These are phyloP conservation scores for Rapana venosa DNA, from an alignment of 2,888 invertebrate species.

Conservation along the genomic window DNA sequence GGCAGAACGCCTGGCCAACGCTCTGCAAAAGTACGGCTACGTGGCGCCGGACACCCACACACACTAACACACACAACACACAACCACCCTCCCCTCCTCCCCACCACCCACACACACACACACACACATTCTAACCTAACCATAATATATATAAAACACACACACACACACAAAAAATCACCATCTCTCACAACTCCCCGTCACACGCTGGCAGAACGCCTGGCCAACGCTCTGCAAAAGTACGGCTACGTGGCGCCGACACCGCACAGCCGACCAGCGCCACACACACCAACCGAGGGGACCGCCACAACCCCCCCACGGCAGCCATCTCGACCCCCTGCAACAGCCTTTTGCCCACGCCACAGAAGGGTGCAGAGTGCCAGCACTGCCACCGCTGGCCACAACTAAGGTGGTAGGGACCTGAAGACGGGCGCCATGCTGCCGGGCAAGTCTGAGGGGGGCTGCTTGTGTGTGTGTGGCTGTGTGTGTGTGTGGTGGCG, in stretches of 20 bases:
- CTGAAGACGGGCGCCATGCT: neutral
- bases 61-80: no score
- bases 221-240: constrained; percentile 65
- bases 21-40: constrained; percentile 64
- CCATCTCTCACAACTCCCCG: no score
- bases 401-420: neutral
- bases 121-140: no score
- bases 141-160: no score
- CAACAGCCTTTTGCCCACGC: no score
- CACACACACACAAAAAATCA: no score
- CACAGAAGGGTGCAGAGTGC: no score
- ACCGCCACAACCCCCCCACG: no score
- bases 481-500: neutral
- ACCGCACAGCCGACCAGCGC: constrained; percentile 12
- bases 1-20: constrained; percentile 66
- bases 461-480: no score
- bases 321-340: no score
- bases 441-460: neutral
- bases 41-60: constrained; percentile 55
- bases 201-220: constrained; percentile 56
- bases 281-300: constrained; percentile 48
- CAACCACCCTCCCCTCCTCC: no score
- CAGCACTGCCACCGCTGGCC: no score
- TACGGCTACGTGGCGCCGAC: constrained; percentile 60
- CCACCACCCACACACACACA: neutral